Evolutionary conservation across 35 echinoderm and acorn worm species (phyloP).

Genomic region (Apostichopus japonicus): DNA sequence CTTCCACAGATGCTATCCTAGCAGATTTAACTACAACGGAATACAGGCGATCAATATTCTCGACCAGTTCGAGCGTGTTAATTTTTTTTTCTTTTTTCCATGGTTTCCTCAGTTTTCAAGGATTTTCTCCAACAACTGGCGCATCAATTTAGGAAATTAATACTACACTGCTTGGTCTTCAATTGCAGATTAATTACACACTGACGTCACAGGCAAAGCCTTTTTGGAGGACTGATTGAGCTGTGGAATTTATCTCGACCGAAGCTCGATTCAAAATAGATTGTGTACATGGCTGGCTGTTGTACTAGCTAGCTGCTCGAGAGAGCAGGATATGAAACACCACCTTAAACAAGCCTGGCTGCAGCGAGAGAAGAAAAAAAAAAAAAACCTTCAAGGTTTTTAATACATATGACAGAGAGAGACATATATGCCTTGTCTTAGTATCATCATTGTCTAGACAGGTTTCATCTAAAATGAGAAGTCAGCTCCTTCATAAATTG

Average conservation of each 20-base stretch:
- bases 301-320: too few relatives aligned
- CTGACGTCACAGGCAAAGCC: constrained; percentile 8
- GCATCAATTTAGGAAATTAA: constrained; percentile 52
- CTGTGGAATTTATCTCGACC: constrained; percentile 15
- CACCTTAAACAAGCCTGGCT: not conserved
- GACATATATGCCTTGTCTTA: too few relatives aligned
- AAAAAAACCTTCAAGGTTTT: not conserved
- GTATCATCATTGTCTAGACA: too few relatives aligned
- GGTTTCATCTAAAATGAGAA: too few relatives aligned
- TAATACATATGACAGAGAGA: not conserved
- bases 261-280: constrained; percentile 7
- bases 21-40: not conserved
- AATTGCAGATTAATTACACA: constrained; percentile 48
- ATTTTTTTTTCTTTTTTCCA: constrained; percentile 1
- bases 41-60: constrained; percentile 1
- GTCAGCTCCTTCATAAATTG: too few relatives aligned
- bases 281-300: constrained; percentile 13
- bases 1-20: not conserved
- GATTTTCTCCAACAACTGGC: constrained; percentile 37
- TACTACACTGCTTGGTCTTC: constrained; percentile 20
- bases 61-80: constrained; percentile 36
- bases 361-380: too few relatives aligned
- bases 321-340: not conserved
- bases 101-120: constrained; percentile 43
- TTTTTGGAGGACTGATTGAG: not conserved